Base-by-base conservation (phyloP, 2,888 invertebrate genomes). In the Morpho achilles region DNA sequence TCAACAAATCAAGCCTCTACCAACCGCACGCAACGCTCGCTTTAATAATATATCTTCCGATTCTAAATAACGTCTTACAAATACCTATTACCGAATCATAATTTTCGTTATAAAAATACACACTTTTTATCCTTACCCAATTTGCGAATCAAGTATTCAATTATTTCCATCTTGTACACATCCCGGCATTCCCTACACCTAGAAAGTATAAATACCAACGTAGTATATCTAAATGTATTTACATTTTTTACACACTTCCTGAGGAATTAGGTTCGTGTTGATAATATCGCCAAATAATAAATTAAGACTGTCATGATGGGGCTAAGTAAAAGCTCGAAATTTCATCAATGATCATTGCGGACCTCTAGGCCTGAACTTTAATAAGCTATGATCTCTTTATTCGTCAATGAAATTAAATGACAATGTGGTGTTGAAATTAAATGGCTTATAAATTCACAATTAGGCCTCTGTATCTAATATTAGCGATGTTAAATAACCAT, bases 221-320 rank as follows among this genome's bases (percentile, higher is more conserved):
- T 82, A 71, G 70, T 81, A 79, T 79, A 71, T 68, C 76, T 80
- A 80, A 74, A 67, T 66, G 57, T 87, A 88, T 86, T 75, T 88
- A 87, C 87, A 90, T 76, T 76, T 55, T 76, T 77, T 82, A 80
- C 71, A 87, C 87, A 87, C 87, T 89, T 88, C 87, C 89, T 89
- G 88, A 73, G 57, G 73, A 73, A 75, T 70, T 72, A 68, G 77
- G 74, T 68, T 68, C 73, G 66, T 66, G 69, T 78, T 76, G 68
- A 67, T 74, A 71, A 76, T 72, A 73, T 70, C 68, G 68, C 60
- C 63, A 69, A 69, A 65, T 65, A 61, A 70, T 73, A 70, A 32
- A 32, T 2, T 32, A 62, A 66, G 66, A 71, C 66, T 68, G 72
- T 62, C 71, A 78, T 69, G 79, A 82, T 80, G 80, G 76, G 77